These are phyloP conservation scores for Crenichthys baileyi DNA, from an alignment of 2,797 vertebrate genomes.

Conservation along the genomic window DNA sequence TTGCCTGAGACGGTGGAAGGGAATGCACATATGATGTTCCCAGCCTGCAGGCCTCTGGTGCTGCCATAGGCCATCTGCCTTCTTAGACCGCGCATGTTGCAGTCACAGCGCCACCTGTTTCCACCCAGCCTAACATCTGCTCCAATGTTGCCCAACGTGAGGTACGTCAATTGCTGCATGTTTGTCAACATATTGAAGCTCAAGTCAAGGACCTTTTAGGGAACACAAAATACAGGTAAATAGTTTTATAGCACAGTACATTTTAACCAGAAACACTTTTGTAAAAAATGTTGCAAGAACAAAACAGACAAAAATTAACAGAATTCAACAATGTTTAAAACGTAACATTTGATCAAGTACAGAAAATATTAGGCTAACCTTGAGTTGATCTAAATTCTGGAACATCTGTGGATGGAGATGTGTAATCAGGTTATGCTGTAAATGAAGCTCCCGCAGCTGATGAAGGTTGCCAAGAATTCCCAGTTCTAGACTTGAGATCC, in stretches of 20 bases:
- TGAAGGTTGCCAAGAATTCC: conserved; percentile 80
- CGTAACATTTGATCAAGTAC: not conserved
- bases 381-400: conserved; percentile 80
- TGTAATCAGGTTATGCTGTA: conserved; percentile 86
- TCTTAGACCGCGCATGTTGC: conserved; percentile 71
- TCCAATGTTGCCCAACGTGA: conserved; percentile 76
- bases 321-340: not conserved
- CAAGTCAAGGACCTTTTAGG: conserved; percentile 84
- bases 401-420: conserved; percentile 84
- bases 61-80: conserved; percentile 69
- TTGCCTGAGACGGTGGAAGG: conserved; percentile 66
- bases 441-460: conserved; percentile 80
- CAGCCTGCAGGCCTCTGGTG: conserved; percentile 63
- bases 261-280: not conserved
- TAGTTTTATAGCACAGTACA: not conserved
- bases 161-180: conserved; percentile 73
- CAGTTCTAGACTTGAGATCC: conserved; percentile 75
- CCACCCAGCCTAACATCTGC: conserved; percentile 71
- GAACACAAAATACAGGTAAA: conserved; percentile 13
- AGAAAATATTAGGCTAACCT: conserved; percentile 71
- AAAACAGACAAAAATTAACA: not conserved
- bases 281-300: not conserved
- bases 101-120: conserved; percentile 84
- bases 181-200: conserved; percentile 84
- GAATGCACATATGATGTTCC: conserved; percentile 75